phyloP scores from a whole-genome alignment of 2,797 vertebrate genomes.

The Paramormyrops hopkinsi region DNA sequence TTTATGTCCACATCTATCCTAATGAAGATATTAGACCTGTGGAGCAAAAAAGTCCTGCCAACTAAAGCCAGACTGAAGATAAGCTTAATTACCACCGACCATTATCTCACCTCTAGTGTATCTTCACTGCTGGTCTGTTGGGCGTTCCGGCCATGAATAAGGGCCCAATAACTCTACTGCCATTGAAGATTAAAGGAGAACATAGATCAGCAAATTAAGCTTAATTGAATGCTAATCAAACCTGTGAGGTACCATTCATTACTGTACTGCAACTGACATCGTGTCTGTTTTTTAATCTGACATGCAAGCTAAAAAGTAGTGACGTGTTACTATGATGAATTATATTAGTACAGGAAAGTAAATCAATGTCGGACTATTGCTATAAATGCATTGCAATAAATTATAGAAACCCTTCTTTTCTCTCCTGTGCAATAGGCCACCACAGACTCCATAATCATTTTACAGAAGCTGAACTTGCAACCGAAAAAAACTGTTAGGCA shows the following conservation, averaged over 20 bases:
- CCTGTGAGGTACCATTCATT: conserved; percentile 45
- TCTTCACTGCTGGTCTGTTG: conserved; percentile 32
- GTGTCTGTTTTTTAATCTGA: neutral
- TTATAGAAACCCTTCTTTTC: neutral
- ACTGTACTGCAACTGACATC: neutral
- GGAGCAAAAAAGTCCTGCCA: conserved; percentile 13
- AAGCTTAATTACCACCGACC: conserved; percentile 45
- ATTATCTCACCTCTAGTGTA: conserved; percentile 37
- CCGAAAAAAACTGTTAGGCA: neutral
- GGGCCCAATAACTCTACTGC: conserved; percentile 37
- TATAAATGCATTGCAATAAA: neutral
- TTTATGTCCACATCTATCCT: conserved; percentile 1
- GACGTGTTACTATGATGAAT: neutral
- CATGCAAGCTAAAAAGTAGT: neutral
- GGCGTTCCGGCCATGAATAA: conserved; percentile 35
- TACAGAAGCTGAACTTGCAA: neutral
- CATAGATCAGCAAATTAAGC: conserved; percentile 49
- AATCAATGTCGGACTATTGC: neutral
- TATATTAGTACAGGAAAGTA: neutral
- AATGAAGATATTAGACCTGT: conserved; percentile 22
- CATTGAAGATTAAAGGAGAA: conserved; percentile 40
- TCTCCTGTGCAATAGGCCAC: neutral
- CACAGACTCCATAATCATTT: neutral
- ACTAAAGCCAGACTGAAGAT: conserved; percentile 40
- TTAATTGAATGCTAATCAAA: conserved; percentile 46